phyloP scores from a whole-genome alignment of 2,797 vertebrate genomes.

The Cirrhinus molitorella region DNA sequence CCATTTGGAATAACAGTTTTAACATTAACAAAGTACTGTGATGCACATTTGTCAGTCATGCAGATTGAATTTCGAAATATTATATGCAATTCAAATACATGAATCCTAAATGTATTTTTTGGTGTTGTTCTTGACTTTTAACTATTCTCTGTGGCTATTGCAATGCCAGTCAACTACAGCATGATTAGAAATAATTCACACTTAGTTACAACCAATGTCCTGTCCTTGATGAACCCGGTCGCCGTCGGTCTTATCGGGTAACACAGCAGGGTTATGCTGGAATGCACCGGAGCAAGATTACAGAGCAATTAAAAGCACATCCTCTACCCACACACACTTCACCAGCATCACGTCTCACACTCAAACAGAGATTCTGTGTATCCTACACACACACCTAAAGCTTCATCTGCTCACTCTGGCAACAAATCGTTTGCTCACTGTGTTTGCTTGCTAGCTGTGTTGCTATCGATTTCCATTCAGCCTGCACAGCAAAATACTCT shows the following conservation, averaged over 20 bases:
- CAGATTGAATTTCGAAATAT: neutral
- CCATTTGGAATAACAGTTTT: too few relatives aligned
- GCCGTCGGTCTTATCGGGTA: neutral
- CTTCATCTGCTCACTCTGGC: constrained; percentile 10
- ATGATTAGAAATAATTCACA: constrained; percentile 2
- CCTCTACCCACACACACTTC: constrained; percentile 51
- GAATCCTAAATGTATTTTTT: neutral
- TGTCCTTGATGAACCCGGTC: neutral
- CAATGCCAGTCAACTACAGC: neutral
- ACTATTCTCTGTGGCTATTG: neutral
- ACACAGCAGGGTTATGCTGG: constrained; percentile 13
- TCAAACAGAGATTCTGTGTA: constrained; percentile 7
- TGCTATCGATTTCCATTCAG: neutral
- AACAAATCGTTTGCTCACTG: neutral
- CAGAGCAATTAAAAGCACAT: constrained; percentile 50
- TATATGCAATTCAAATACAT: neutral
- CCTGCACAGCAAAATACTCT: neutral
- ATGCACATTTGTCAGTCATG: neutral
- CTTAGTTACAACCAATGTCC: neutral
- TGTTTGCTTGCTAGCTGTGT: neutral
- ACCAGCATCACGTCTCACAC: constrained; percentile 34
- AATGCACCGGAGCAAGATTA: constrained; percentile 52
- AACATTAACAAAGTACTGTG: too few relatives aligned
- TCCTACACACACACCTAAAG: constrained; percentile 26
- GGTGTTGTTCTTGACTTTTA: neutral